Percentiles rank a stretch among this genome's conserved stretches.
Conservation (phyloP, 2,113 vertebrate species). For the Xiphophorus couchianus region DNA sequence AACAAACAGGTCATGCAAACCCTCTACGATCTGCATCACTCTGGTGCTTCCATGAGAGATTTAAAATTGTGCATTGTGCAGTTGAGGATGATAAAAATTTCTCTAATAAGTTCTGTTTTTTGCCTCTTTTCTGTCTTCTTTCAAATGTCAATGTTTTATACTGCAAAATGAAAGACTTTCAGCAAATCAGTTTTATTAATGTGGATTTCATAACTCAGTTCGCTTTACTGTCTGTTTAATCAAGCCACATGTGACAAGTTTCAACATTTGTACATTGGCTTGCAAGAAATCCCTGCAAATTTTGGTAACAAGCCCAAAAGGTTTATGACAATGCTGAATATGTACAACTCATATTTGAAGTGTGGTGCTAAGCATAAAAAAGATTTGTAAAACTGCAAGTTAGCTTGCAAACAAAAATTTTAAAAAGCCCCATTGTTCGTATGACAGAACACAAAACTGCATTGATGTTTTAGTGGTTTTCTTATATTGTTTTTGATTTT, state of each 20-base stretch:
- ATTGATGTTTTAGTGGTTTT: background rate
- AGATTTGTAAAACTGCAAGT: too few relatives aligned
- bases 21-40: background rate
- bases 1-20: slow-evolving; percentile 27
- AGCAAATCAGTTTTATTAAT: background rate
- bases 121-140: background rate
- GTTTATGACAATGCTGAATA: too few relatives aligned
- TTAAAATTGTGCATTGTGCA: slow-evolving; percentile 8
- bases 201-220: background rate
- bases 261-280: too few relatives aligned
- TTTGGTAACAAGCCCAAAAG: too few relatives aligned
- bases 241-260: too few relatives aligned
- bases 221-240: too few relatives aligned
- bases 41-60: background rate
- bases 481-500: too few relatives aligned
- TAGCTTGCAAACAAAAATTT: too few relatives aligned
- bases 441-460: background rate
- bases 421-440: background rate
- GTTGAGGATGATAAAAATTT: background rate
- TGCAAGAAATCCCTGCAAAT: too few relatives aligned
- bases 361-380: too few relatives aligned
- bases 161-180: background rate
- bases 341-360: too few relatives aligned
- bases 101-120: background rate
- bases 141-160: background rate